Percentiles rank a stretch among this genome's conserved stretches.
Conservation (phyloP, 2,888 invertebrate genomes). For the Drosophila lacicola region DNA sequence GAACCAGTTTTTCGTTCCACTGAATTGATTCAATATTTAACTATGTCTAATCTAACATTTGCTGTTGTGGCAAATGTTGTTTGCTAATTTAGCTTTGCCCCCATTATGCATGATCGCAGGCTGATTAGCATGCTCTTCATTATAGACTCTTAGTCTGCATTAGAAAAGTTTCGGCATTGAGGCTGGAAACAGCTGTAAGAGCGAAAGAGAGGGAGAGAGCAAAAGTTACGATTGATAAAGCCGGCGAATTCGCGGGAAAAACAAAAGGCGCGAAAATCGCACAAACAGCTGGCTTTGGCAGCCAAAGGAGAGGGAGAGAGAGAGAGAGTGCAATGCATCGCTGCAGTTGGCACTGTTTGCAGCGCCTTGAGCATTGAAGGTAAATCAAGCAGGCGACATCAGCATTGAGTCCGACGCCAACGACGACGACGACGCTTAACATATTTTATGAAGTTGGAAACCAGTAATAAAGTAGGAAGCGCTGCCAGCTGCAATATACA, state of each 20-base stretch:
- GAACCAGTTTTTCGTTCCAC: too few relatives aligned
- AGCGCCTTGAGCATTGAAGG: conserved; percentile 53
- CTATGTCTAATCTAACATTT: background rate
- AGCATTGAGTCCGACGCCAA: conserved; percentile 19
- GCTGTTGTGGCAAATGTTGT: background rate
- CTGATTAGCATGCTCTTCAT: conserved; percentile 1
- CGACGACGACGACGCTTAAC: conserved; percentile 57
- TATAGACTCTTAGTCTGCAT: background rate
- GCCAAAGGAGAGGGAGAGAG: conserved; percentile 3
- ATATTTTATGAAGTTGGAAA: conserved; percentile 75
- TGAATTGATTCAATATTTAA: background rate
- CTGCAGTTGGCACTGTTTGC: conserved; percentile 30
- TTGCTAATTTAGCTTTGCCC: background rate
- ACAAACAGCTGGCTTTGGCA: conserved; percentile 55
- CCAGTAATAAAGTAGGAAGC: conserved; percentile 78
- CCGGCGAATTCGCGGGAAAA: conserved; percentile 41
- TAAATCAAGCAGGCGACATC: conserved; percentile 68
- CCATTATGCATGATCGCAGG: conserved; percentile 5
- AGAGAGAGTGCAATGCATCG: conserved; percentile 11
- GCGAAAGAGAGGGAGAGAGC: background rate
- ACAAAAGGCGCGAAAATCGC: conserved; percentile 35
- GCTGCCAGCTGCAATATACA: conserved; percentile 67
- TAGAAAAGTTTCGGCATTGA: background rate
- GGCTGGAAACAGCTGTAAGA: conserved; percentile 3
- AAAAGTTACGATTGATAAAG: conserved; percentile 2